A percentile compares a stretch with the other conserved stretches of the same genome.
Evolutionary conservation across 2,113 vertebrate genomes (phyloP).

Genomic region (Delphinapterus leucas): DNA sequence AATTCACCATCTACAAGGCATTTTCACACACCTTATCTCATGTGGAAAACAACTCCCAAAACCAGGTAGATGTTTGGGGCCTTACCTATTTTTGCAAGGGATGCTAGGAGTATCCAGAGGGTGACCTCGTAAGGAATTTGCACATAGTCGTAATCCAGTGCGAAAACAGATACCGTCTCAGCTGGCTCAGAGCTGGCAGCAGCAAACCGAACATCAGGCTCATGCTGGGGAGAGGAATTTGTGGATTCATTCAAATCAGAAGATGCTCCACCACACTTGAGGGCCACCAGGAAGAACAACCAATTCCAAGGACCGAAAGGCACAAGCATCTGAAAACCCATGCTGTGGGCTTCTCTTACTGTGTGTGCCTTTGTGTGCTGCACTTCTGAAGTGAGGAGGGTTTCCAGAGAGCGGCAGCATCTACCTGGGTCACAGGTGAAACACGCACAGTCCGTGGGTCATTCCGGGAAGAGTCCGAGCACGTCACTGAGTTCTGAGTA

Average conservation of each 20-base stretch:
- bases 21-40: neutral
- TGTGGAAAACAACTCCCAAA: neutral
- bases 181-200: constrained; percentile 70
- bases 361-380: rapidly evolving
- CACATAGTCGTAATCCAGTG: constrained; percentile 90
- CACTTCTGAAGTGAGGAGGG: neutral
- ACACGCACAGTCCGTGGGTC: neutral
- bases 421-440: neutral
- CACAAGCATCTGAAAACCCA: neutral
- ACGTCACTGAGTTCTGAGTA: neutral
- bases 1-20: neutral
- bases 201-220: neutral
- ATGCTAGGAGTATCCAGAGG: constrained; percentile 96
- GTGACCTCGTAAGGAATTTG: constrained; percentile 97
- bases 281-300: constrained; percentile 32
- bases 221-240: constrained; percentile 12
- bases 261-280: constrained; percentile 53
- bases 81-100: constrained; percentile 98
- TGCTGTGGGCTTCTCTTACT: neutral
- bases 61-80: neutral
- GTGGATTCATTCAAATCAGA: constrained; percentile 25
- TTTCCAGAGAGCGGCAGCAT: neutral
- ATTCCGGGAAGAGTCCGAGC: neutral
- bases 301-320: neutral
- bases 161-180: constrained; percentile 85